Base-by-base conservation (phyloP, 1,140 invertebrate species). In the Tachypleus tridentatus region DNA sequence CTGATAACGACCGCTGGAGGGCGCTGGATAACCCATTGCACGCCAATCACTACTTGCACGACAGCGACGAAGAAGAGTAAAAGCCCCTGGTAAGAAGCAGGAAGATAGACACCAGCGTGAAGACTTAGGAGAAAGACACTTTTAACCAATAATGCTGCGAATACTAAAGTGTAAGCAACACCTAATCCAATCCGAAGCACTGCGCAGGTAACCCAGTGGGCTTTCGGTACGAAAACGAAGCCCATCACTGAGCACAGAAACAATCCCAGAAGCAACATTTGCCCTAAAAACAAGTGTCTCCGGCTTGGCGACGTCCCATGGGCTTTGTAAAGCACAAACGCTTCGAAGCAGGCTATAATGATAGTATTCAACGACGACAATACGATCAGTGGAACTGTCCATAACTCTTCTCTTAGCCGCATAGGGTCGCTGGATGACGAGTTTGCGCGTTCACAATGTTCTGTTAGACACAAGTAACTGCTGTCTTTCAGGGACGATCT, bases 41-140 rank as follows among this genome's bases (percentile, higher is more conserved):
- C 68, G 48, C 71, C 87, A 69, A 95, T 92, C 54, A 87, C 89
- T 65, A 95, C 84, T 63, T 67, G 50, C 5, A 79, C 76, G 7
- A 76, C 74, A 48, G 80, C 75, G 4, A 91, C 89, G 75, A 97
- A 96, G 72, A 93, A 86, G 70, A 97, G 80, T 10, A 96, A 82
- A 5, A 93, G 78, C 58, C 87, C 89, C 76, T 82, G 92, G 78
- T 95, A 96, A 4, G 89, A 86, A 4, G 91, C 91, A 51, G 91
- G 91, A 11, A 96, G 79, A 74, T 96, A 95, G 48, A 94, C 89
- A 8, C 91, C 91, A 50, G 87, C 86, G 73, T 94, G 91, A 54
- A 95, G 82, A 70, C 90, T 93, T 66, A 96, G 84, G 57, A 96
- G 81, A 74, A 96, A 94, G 58, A 96, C 88, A 74, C 91, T 90